Percentiles rank a stretch among this genome's conserved stretches.
Evolutionary conservation across 2,888 invertebrate species (phyloP).

Genomic region (Nudaria mundana): DNA sequence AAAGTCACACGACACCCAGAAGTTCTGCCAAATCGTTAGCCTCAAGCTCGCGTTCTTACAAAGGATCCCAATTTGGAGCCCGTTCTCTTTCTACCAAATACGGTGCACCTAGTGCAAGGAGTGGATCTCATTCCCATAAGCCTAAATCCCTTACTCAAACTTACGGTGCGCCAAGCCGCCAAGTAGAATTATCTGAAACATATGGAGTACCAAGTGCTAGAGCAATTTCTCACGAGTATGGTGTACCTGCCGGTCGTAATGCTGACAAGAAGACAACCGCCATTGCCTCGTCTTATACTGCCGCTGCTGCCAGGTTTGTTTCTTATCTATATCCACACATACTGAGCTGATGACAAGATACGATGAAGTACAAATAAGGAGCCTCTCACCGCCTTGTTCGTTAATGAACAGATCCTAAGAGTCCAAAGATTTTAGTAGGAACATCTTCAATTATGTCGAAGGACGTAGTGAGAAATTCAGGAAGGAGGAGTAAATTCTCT

Average conservation of each 20-base stretch:
- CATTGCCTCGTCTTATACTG: conserved; percentile 54
- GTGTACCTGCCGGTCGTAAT: conserved; percentile 57
- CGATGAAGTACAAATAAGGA: no score
- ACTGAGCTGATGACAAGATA: no score
- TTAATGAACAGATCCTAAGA: no score
- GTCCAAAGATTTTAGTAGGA: no score
- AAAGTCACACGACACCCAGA: conserved; percentile 50
- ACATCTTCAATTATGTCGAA: no score
- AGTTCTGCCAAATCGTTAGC: conserved; percentile 36
- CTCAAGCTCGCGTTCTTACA: conserved; percentile 17
- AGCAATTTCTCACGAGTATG: conserved; percentile 64
- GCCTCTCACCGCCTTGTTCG: no score
- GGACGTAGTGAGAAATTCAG: no score
- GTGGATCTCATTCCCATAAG: conserved; percentile 20
- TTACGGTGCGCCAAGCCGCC: conserved; percentile 46
- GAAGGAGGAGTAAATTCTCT: no score
- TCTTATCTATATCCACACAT: no score
- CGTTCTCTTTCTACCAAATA: conserved; percentile 22
- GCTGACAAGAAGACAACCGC: conserved; percentile 57
- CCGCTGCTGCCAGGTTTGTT: conserved; percentile 37
- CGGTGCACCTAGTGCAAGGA: conserved; percentile 18
- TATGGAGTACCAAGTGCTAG: conserved; percentile 65
- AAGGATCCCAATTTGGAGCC: conserved; percentile 37
- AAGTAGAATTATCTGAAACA: conserved; percentile 40
- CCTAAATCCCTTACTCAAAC: conserved; percentile 22